phyloP scores from a whole-genome alignment of 1,140 invertebrate genomes.

The Hyposmocoma kahamanoa region DNA sequence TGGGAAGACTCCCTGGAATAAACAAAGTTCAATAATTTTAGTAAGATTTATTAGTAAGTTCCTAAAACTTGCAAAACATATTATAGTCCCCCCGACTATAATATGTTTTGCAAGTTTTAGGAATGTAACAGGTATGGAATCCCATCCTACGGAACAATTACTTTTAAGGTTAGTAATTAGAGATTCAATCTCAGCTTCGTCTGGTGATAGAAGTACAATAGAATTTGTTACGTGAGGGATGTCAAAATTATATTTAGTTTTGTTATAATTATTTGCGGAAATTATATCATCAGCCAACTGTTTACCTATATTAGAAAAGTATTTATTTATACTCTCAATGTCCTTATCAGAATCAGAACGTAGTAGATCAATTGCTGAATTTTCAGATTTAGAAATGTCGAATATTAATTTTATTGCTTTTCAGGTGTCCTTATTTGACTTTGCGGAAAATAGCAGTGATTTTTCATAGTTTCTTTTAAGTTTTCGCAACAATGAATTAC shows the following conservation, averaged over 20 bases:
- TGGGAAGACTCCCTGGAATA: conserved; percentile 8
- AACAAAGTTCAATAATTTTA: conserved; percentile 4
- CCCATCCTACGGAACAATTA: conserved; percentile 12
- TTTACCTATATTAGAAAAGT: conserved; percentile 13
- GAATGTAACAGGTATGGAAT: conserved; percentile 8
- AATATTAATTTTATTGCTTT: conserved; percentile 7
- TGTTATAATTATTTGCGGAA: no score
- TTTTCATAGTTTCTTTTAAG: no score
- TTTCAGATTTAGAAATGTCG: background rate
- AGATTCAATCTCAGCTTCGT: conserved; percentile 1
- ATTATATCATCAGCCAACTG: no score
- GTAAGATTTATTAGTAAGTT: conserved; percentile 5
- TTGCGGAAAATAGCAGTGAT: conserved; percentile 12
- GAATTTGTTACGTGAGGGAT: conserved; percentile 2
- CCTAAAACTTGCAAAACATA: no score
- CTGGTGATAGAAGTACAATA: background rate
- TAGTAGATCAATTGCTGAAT: background rate
- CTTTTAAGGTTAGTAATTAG: conserved; percentile 11
- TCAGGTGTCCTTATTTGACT: conserved; percentile 8
- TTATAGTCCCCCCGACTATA: no score
- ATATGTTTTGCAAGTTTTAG: background rate
- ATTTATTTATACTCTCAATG: conserved; percentile 7
- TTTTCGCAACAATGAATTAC: conserved; percentile 17
- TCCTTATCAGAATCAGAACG: background rate
- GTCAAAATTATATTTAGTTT: no score